These are phyloP conservation scores for Agonum fuliginosum DNA, from an alignment of 2,888 invertebrate genomes.

Conservation along the genomic window DNA sequence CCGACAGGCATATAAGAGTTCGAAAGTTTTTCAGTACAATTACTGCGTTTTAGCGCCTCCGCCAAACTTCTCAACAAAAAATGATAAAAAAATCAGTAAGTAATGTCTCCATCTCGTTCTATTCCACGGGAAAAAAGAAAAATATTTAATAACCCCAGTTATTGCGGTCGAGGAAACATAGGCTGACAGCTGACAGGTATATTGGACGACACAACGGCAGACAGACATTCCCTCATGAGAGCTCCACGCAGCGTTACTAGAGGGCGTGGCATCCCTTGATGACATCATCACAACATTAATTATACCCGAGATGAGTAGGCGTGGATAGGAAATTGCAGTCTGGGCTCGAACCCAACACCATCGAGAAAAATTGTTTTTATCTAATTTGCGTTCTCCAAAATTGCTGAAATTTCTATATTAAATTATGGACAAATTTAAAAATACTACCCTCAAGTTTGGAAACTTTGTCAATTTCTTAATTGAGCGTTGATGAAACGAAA, in stretches of 20 bases:
- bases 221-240: background rate
- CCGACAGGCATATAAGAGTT: background rate
- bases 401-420: background rate
- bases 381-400: no score
- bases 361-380: slow-evolving; percentile 7
- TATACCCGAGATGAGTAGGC: slow-evolving; percentile 10
- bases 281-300: slow-evolving; percentile 19
- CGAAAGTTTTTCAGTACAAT: background rate
- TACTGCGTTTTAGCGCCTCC: background rate
- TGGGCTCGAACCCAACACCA: background rate
- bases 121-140: background rate
- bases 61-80: background rate
- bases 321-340: slow-evolving; percentile 2
- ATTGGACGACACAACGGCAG: background rate
- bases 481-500: no score
- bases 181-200: slow-evolving; percentile 38
- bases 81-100: background rate
- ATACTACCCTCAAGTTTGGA: no score
- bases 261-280: background rate
- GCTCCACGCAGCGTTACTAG: background rate
- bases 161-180: slow-evolving; percentile 15
- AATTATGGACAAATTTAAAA: no score
- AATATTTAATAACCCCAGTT: slow-evolving; percentile 24
- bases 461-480: no score
- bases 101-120: background rate